Base-by-base conservation (phyloP, 2,888 invertebrate species). In the Psococerastis gibbosa region DNA sequence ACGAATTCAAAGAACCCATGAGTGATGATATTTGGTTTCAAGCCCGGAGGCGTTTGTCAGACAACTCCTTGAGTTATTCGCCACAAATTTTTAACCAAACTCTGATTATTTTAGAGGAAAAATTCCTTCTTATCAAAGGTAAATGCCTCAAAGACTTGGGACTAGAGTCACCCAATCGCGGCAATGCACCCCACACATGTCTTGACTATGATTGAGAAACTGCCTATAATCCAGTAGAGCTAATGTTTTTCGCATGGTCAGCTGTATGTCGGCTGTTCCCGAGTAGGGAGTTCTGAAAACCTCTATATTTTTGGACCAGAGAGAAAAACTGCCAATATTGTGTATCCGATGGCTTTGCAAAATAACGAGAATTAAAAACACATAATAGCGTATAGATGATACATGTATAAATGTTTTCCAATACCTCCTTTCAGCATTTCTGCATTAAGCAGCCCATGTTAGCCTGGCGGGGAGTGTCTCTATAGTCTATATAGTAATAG, bases 131-230 rank as follows among this genome's bases (percentile, higher is more conserved):
- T 27, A 35, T 41, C 31, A 43, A 46, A 27, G 35, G 43, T 43
- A 18, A 50, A 48, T 41, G 54, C 48, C n/a, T n/a, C n/a, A n/a
- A n/a, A n/a, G n/a, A n/a, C n/a, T 49, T 43, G 43, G 47, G 54
- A 49, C 55, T 45, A 43, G 33, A 47, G 41, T 48, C 52, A 44
- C 47, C 49, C 11, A 16, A 22, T 9, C 32, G 1, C 22, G 17
- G 46, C 43, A 46, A 49, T 17, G 20, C 41, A 9, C 20, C 33
- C 15, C 22, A 49, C 20, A 49, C 52, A 35, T 47, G 47, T 45
- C 35, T 48, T 13, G 51, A 53, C 46, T 48, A 46, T 33, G 49
- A 54, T 46, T 47, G 52, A 47, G 54, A 54, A 52, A 51, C 48
- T 38, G 48, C 52, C 27, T 53, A 45, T 45, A 38, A 50, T 33